Evolutionary conservation across 2,797 vertebrate species (phyloP).

Genomic region (Thamnophis elegans): DNA sequence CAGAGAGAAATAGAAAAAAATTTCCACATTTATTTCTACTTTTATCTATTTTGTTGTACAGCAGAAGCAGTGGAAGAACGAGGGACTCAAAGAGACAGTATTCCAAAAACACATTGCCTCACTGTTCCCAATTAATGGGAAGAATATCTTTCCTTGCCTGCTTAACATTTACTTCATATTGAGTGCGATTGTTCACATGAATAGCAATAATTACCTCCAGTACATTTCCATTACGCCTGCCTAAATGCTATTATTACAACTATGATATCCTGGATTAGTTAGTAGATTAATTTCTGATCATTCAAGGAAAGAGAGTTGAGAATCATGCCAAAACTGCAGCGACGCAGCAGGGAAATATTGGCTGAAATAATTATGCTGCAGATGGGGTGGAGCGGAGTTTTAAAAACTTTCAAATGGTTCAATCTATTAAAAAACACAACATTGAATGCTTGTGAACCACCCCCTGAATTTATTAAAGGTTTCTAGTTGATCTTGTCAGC

Average conservation of each 20-base stretch:
- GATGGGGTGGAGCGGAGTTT: not conserved
- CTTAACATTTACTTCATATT: not conserved
- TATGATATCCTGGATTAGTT: not conserved
- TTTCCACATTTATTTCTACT: not conserved
- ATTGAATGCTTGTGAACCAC: not conserved
- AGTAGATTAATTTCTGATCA: not conserved
- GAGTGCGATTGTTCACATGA: not conserved
- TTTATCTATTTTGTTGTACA: not conserved
- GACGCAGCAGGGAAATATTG: not conserved
- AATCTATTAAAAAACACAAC: not conserved
- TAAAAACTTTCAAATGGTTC: not conserved
- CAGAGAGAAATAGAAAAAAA: not conserved
- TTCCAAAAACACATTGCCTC: not conserved
- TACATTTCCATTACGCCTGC: not conserved
- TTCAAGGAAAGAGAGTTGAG: not conserved
- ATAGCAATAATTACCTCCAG: not conserved
- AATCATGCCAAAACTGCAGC: not conserved
- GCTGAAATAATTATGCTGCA: not conserved
- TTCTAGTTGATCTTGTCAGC: not conserved
- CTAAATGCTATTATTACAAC: not conserved
- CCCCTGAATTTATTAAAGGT: not conserved
- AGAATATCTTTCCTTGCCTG: not conserved
- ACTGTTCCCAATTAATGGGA: not conserved
- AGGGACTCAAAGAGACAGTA: not conserved
- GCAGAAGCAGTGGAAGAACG: not conserved